These are phyloP conservation scores for Bilobella aurantiaca DNA, from an alignment of 1,140 invertebrate species.

Conservation along the genomic window DNA sequence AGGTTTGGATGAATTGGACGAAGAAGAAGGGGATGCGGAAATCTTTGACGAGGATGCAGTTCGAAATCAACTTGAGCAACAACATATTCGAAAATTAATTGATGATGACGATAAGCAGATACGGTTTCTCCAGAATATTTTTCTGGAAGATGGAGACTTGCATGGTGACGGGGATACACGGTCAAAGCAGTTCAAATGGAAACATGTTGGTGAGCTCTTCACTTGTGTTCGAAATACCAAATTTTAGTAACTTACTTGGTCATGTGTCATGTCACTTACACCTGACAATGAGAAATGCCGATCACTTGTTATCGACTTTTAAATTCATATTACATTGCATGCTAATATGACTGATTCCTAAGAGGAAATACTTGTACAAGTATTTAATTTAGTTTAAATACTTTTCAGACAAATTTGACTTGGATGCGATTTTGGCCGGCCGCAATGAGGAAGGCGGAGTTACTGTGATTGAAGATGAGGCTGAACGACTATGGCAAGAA, in stretches of 20 bases:
- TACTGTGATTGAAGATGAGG: constrained; percentile 53
- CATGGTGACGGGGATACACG: constrained; percentile 57
- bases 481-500: constrained; percentile 52
- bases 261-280: too few species aligned
- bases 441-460: constrained; percentile 43
- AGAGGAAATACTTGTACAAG: constrained; percentile 5
- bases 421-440: constrained; percentile 42
- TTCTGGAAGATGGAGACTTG: constrained; percentile 77
- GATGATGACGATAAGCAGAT: constrained; percentile 73
- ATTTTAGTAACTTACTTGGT: too few species aligned
- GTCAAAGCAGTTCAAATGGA: constrained; percentile 69
- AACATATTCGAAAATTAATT: constrained; percentile 58
- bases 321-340: too few species aligned
- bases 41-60: constrained; percentile 57
- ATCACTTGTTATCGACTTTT: too few species aligned
- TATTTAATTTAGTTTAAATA: background rate
- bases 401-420: constrained; percentile 14
- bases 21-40: constrained; percentile 64
- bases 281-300: too few species aligned
- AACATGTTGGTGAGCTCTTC: constrained; percentile 52
- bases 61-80: constrained; percentile 53
- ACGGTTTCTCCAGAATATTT: constrained; percentile 62
- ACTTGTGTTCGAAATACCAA: background rate
- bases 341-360: constrained; percentile 6
- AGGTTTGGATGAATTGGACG: constrained; percentile 58